Percentiles rank a stretch among this genome's conserved stretches.
Conservation (phyloP, 2,113 vertebrate species). For the Myiagra hebetior region DNA sequence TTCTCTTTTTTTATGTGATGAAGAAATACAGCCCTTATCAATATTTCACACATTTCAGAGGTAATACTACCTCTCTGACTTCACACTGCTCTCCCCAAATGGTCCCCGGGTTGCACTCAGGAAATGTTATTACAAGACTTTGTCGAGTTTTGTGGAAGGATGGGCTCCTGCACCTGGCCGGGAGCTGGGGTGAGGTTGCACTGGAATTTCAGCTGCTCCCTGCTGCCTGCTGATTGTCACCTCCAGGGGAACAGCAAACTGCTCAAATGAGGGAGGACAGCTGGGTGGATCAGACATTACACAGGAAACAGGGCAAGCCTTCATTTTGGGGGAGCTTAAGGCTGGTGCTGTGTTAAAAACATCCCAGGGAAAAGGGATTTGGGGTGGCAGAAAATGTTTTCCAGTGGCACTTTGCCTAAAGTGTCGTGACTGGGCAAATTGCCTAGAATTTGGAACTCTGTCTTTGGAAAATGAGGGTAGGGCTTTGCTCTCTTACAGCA, state of each 20-base stretch:
- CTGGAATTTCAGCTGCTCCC: conserved; percentile 43
- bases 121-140: conserved; percentile 72
- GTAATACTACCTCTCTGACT: conserved; percentile 53
- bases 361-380: background rate
- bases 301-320: background rate
- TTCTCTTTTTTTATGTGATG: background rate
- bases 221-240: background rate
- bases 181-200: background rate
- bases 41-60: conserved; percentile 67
- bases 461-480: background rate
- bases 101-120: conserved; percentile 67
- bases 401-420: background rate
- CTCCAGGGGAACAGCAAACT: background rate
- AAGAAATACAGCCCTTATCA: conserved; percentile 59
- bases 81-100: conserved; percentile 48
- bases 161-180: conserved; percentile 50
- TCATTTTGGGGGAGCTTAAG: accelerated
- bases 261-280: background rate
- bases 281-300: background rate
- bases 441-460: background rate
- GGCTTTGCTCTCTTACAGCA: background rate
- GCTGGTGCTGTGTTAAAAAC: background rate
- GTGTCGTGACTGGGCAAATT: background rate
- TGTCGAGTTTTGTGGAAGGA: conserved; percentile 67
- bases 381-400: background rate